Conservation (phyloP, 2,113 vertebrate species). For the Corythoichthys haematopterus region DNA sequence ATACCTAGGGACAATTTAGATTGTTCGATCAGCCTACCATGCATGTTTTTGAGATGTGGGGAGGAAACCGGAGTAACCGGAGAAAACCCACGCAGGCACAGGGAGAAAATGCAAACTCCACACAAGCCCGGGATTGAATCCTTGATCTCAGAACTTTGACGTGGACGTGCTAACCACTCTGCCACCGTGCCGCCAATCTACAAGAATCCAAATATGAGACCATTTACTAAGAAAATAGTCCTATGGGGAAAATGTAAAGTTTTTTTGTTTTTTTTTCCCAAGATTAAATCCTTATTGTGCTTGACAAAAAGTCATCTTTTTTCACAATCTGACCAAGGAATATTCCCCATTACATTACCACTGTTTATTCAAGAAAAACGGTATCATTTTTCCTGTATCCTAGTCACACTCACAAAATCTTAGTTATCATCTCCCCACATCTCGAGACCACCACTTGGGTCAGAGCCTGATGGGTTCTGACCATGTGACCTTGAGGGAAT, state of each 20-base stretch:
- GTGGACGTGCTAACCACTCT: too few relatives aligned
- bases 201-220: background rate
- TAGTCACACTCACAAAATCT: background rate
- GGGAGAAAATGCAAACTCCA: too few relatives aligned
- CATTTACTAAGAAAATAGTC: background rate
- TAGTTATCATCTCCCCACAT: background rate
- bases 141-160: too few relatives aligned
- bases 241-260: background rate
- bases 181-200: background rate
- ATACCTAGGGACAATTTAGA: too few relatives aligned
- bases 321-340: background rate
- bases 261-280: background rate
- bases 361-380: too few relatives aligned
- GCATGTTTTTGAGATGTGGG: too few relatives aligned
- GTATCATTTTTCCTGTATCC: background rate
- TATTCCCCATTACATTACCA: too few relatives aligned
- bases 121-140: too few relatives aligned
- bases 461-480: conserved; percentile 7
- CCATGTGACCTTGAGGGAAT: conserved; percentile 22
- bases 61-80: too few relatives aligned
- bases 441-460: background rate
- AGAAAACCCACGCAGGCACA: too few relatives aligned
- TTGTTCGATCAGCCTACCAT: too few relatives aligned
- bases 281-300: too few relatives aligned
- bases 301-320: background rate